Conservation (phyloP, 2,888 invertebrate genomes). For the Microctonus aethiopoides region DNA sequence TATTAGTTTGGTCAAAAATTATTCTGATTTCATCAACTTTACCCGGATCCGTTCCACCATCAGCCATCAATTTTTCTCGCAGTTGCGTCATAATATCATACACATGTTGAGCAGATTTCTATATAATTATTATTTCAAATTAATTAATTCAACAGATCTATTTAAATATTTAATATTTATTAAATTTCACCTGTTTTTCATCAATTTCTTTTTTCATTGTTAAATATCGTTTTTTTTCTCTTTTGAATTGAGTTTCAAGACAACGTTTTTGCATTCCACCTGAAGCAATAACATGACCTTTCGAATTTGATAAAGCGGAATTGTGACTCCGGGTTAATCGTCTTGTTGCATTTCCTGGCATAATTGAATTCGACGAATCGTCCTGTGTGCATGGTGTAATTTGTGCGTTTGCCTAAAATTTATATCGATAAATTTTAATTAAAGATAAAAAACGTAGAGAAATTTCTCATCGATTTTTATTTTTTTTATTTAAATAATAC, state of each 20-base stretch:
- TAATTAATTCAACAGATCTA: neutral
- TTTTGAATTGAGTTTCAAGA: constrained; percentile 51
- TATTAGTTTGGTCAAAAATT: constrained; percentile 4
- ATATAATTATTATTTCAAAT: constrained; percentile 3
- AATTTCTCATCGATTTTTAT: neutral
- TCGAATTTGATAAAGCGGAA: constrained; percentile 12
- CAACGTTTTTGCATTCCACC: constrained; percentile 42
- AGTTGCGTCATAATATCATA: constrained; percentile 54
- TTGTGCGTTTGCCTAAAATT: constrained; percentile 8
- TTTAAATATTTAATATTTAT: neutral
- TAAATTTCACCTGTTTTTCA: constrained; percentile 46
- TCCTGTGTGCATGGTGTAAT: neutral
- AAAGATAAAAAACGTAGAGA: neutral
- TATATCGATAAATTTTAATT: neutral
- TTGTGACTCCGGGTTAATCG: constrained; percentile 35
- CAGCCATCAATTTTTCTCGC: constrained; percentile 54
- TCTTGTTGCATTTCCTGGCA: constrained; percentile 30
- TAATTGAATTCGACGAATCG: neutral
- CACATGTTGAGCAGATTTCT: constrained; percentile 50
- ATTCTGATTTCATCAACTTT: constrained; percentile 50
- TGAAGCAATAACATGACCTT: constrained; percentile 18
- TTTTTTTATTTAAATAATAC: neutral
- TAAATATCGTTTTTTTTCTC: constrained; percentile 50
- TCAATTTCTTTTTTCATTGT: constrained; percentile 46
- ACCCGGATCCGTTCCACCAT: constrained; percentile 57